Evolutionary conservation across 1,140 invertebrate genomes (phyloP), one percentile per base, ranked within the genome.

Genomic region (Drosophila dunni): DNA sequence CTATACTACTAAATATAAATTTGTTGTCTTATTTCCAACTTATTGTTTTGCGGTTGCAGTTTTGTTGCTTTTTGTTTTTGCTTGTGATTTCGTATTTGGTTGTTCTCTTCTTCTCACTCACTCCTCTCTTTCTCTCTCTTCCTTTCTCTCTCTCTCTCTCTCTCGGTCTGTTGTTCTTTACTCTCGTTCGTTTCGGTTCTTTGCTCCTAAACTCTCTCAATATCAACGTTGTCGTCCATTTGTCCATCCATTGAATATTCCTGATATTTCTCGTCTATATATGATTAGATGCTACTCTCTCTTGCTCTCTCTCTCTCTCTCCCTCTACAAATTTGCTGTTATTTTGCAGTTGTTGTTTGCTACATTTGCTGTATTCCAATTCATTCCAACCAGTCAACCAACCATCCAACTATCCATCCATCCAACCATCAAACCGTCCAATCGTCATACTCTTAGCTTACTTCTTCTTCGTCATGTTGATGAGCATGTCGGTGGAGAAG

Each of bases 401-500:
- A 56, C 29, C 58, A 36, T 29, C 50, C 54, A 42, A 42, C 33
- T 13, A 38, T 61, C 58, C 33, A 38, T 61, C 58, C 48, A 29
- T 60, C 34, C 46, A 20, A 11, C 34, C 6, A 20, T 46, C 20
- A 15, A 46, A 36, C 54, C 54, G 57, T 64, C 57, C 24, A 29
- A 29, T 29, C 24, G 24, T 29, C 36, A 24, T 44, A 24, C 51
- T 29, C 65, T 69, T 48, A 56, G 71, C 72, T 92, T 92, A 92
- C 90, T 92, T 92, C 73, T 92, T 92, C 71, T 92, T 71, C 17
- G 92, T 91, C 86, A 89, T 77, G 60, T 91, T 85, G 56, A 91
- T 69, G 73, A 91, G 84, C 68, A 82, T 62, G 64, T 91, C 90
- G 68, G 90, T 91, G 72, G 90, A 91, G 69, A 89, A 75, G 11